These are phyloP conservation scores for Lamellibrachia luymesi DNA, from an alignment of 1,140 invertebrate species.

Conservation along the genomic window DNA sequence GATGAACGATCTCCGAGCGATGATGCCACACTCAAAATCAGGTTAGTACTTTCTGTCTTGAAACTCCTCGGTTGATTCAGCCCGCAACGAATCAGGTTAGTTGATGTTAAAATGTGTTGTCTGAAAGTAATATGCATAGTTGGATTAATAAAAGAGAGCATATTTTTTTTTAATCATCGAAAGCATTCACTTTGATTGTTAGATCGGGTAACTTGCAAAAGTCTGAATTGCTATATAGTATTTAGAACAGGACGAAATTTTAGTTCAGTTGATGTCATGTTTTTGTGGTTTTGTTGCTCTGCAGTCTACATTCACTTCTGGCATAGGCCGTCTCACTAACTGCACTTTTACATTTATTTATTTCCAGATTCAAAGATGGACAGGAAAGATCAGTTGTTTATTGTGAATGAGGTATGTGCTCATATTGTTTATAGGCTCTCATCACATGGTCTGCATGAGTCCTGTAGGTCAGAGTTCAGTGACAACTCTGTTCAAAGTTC, in stretches of 20 bases:
- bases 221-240: too few species aligned
- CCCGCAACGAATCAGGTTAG: too few species aligned
- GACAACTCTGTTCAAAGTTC: too few species aligned
- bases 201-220: too few species aligned
- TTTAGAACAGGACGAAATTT: too few species aligned
- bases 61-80: too few species aligned
- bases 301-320: neutral
- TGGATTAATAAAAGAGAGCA: too few species aligned
- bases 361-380: conserved; percentile 74
- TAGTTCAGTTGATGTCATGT: neutral
- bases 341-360: neutral
- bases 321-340: neutral
- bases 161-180: too few species aligned
- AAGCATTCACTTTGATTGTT: too few species aligned
- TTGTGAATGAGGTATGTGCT: conserved; percentile 65
- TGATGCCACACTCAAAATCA: conserved; percentile 88
- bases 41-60: conserved; percentile 31
- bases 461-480: neutral
- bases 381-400: conserved; percentile 62
- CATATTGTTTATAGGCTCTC: neutral
- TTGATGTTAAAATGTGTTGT: too few species aligned
- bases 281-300: neutral
- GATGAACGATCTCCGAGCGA: conserved; percentile 84
- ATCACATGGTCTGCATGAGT: neutral
- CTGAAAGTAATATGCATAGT: too few species aligned